Conservation (phyloP, 2,113 vertebrate genomes). For the Oxyura jamaicensis region DNA sequence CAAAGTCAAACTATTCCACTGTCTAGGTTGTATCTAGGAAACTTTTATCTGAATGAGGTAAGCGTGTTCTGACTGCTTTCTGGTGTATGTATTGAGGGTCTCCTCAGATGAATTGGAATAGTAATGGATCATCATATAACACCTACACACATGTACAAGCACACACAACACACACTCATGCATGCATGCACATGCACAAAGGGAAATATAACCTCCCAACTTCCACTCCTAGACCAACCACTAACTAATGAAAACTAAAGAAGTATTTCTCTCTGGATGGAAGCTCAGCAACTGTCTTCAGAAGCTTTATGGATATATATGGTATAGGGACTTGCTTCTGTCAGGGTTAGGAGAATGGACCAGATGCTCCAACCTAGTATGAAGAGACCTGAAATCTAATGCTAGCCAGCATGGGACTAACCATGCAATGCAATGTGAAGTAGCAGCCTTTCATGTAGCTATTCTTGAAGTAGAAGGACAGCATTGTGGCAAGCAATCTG, state of each 20-base stretch:
- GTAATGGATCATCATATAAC: not conserved
- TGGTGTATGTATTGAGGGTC: accelerated
- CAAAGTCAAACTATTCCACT: not conserved
- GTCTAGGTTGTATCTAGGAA: not conserved
- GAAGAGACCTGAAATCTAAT: not conserved
- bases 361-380: not conserved
- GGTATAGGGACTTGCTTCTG: not conserved
- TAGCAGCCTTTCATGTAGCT: not conserved
- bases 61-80: not conserved
- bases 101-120: not conserved
- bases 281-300: not conserved
- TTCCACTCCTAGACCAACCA: not conserved
- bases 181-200: accelerated
- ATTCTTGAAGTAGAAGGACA: not conserved
- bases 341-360: not conserved
- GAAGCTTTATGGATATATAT: not conserved
- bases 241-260: not conserved
- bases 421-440: not conserved
- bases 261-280: not conserved
- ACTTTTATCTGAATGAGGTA: not conserved
- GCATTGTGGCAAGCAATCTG: not conserved
- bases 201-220: not conserved
- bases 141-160: accelerated
- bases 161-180: not conserved
- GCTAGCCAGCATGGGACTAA: not conserved